phyloP scores from a whole-genome alignment of 2,888 invertebrate species.

The Leptinotarsa rubiginosa region DNA sequence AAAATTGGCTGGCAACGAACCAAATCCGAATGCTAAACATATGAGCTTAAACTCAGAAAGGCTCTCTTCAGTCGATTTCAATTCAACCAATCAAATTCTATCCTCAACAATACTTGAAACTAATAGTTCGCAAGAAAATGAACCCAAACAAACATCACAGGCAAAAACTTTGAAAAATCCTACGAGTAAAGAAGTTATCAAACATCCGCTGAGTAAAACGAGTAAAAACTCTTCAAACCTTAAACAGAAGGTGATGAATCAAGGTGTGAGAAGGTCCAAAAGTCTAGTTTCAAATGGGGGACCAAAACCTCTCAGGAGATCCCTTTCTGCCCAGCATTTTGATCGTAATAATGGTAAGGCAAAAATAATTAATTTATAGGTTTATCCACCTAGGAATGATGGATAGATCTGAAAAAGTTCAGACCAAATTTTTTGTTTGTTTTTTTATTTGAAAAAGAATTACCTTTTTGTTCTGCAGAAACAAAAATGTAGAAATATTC shows the following conservation, averaged over 20 bases:
- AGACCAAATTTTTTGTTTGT: no score
- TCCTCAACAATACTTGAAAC: conserved; percentile 24
- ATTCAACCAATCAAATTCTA: conserved; percentile 11
- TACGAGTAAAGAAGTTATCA: neutral
- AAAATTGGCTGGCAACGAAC: conserved; percentile 22
- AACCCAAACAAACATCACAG: neutral
- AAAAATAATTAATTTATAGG: neutral
- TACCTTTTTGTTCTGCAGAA: no score
- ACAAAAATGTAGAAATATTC: no score
- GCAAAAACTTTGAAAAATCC: neutral
- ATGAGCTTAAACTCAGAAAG: conserved; percentile 24
- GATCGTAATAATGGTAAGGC: conserved; percentile 37
- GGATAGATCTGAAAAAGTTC: no score
- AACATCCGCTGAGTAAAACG: neutral
- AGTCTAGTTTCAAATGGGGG: neutral
- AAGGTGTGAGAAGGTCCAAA: neutral
- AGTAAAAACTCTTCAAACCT: conserved; percentile 18
- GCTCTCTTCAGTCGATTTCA: conserved; percentile 28
- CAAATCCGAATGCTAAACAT: conserved; percentile 20
- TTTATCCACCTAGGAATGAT: no score
- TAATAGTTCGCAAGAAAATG: conserved; percentile 20
- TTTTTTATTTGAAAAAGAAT: no score
- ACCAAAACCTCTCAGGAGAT: conserved; percentile 40
- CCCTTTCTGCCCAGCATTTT: conserved; percentile 47
- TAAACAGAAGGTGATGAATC: neutral